These are phyloP conservation scores for Liolophura sinensis DNA, from an alignment of 1,140 invertebrate species.

Conservation along the genomic window DNA sequence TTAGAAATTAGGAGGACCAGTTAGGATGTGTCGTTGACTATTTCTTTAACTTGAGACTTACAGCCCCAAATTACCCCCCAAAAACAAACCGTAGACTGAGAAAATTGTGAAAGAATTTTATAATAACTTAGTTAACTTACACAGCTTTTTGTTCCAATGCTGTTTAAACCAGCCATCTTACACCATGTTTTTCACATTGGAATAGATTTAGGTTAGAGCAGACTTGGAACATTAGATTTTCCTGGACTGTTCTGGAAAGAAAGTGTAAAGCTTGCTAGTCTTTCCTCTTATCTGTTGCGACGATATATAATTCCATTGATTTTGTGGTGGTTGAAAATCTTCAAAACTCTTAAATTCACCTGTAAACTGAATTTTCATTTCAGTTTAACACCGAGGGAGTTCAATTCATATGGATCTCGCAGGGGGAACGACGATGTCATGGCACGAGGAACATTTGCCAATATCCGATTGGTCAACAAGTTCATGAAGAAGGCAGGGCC, in stretches of 20 bases:
- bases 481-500: constrained; percentile 84
- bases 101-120: no score
- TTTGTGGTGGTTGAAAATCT: neutral
- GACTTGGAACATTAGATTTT: no score
- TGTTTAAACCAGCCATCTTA: no score
- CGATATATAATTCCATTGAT: neutral
- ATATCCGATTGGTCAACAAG: constrained; percentile 95
- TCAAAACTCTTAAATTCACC: neutral
- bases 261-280: neutral
- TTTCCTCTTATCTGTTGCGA: neutral
- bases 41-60: no score
- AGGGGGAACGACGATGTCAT: constrained; percentile 97
- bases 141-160: no score
- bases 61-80: no score
- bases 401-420: constrained; percentile 97
- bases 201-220: neutral
- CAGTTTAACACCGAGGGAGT: constrained; percentile 87
- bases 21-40: no score
- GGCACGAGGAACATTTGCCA: constrained; percentile 97
- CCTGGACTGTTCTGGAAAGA: no score
- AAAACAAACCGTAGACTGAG: no score
- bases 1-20: no score
- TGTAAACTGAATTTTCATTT: constrained; percentile 27
- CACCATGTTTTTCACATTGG: neutral
- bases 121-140: no score